Evolutionary conservation across 1,140 invertebrate species (phyloP).

Genomic region (Lasioglossum baleicum): DNA sequence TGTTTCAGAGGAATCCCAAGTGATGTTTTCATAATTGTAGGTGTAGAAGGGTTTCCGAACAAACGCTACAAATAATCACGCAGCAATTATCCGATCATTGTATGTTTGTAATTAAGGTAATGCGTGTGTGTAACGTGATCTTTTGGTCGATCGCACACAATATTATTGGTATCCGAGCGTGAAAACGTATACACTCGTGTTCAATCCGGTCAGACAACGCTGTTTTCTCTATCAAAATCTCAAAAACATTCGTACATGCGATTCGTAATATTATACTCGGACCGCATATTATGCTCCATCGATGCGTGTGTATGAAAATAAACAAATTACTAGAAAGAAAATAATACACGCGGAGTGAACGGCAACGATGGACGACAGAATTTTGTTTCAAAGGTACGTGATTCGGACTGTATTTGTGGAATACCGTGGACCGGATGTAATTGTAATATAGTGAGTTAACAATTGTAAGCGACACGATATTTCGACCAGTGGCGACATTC

Average conservation of each 20-base stretch:
- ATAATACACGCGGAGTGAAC: not conserved
- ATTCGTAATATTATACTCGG: not conserved
- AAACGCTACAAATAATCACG: not conserved
- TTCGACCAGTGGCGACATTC: too few species aligned
- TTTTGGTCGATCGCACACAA: not conserved
- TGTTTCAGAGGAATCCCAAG: too few species aligned
- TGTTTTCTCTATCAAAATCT: not conserved
- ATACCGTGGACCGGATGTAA: not conserved
- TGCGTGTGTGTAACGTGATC: not conserved
- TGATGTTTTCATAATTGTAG: too few species aligned
- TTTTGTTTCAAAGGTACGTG: not conserved
- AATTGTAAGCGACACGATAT: too few species aligned
- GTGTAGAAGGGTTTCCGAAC: too few species aligned
- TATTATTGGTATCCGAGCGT: not conserved
- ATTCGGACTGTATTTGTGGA: not conserved
- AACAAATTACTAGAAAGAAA: not conserved
- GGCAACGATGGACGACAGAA: not conserved
- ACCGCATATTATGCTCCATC: not conserved
- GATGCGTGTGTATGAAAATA: not conserved
- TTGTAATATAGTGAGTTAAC: too few species aligned
- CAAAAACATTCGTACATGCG: not conserved
- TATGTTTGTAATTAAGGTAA: slow-evolving; percentile 3
- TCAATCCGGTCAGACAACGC: not conserved
- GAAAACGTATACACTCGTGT: not conserved
- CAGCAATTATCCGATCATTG: not conserved